Evolutionary conservation across 2,888 invertebrate species (phyloP), one percentile per base, ranked within the genome.

Genomic region (Cepaea hortensis): DNA sequence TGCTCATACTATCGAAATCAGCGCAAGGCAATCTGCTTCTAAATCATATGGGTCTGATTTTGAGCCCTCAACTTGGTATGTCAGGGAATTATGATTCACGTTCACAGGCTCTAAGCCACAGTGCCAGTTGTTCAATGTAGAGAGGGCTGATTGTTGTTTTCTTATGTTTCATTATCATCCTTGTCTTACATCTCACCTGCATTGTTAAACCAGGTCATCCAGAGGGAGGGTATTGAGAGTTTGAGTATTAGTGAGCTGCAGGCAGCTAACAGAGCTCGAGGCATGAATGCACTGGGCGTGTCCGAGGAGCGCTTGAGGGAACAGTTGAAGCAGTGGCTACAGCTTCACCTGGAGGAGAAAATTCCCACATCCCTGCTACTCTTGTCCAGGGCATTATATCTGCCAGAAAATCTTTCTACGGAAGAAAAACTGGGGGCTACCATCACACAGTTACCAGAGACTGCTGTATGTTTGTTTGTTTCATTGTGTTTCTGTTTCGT

Each of bases 241-340:
- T 95, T 99, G 90, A 97, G 97, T 85, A 96, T 97, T 46, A 95
- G 96, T 89, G 99, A 99, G 95, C 95, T 99, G 86, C 99, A 99
- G 94, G 97, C 97, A 91, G 99, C 99, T 0, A 99, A 98, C 94
- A 96, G 97, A 91, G 96, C 97, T 0, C 96, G 99, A 88, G 99
- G 99, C 6, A 99, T 99, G 99, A 96, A 99, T 90, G 98, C 99
- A 0, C 97, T 98, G 92, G 99, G 99, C 89, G 96, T 99, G 88
- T 96, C 98, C 0, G 98, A 98, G 92, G 97, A 97, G 86, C 96
- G 97, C 77, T 95, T 99, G 86, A 96, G 96, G 72, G 96, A 96
- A 61, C 99, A 99, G 94, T 95, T 99, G 68, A 95, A 96, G 73
- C 98, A 98, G 94, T 99, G 99, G 99, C 95, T 99, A 81, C 98